Evolutionary conservation across 2,797 vertebrate species (phyloP), one percentile per base, ranked within the genome.

Genomic region (Eleutherodactylus coqui): DNA sequence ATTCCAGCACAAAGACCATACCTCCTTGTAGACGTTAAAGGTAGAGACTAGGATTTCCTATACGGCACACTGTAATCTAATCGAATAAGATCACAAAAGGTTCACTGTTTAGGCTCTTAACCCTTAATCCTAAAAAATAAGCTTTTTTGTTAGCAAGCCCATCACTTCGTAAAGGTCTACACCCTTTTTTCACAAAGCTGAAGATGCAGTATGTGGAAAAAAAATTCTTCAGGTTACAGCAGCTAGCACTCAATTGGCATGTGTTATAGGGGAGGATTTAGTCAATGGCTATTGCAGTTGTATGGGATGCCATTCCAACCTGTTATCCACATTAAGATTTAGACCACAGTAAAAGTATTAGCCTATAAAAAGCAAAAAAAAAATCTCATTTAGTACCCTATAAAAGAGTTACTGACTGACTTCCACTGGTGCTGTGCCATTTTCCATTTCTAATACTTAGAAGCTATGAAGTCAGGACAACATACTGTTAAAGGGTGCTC

Each of bases 401-500:
- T 67, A 21, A 58, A 43, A 58, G n/a, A 16, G 8, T 21, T 45
- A 8, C 2, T 75, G 72, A 47, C 41, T 13, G 36, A 58, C 0
- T 43, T 75, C 58, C n/a, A 83, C 11, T 27, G 72, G 24, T 47
- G 41, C 45, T 32, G 55, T 36, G 82, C 55, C 72, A 84, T 14
- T 84, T 84, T 84, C 82, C 82, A 84, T 84, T 84, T 84, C 58
- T 34, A 77, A 62, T 7, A 36, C 27, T 51, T 16, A 27, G 49
- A 58, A 55, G 9, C 9, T 55, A 27, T n/a, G 34, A 41, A 38
- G 29, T 11, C 49, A 55, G 24, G 49, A 36, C 21, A 11, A 10
- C 11, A n/a, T 38, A 11, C 34, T 58, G 34, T 38, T 55, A n/a
- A 58, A 47, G 27, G n/a, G 58, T 1, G 5, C 58, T 29, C 27